These are phyloP conservation scores for Triplophysa bombifrons DNA, from an alignment of 2,797 vertebrate species.

Conservation along the genomic window DNA sequence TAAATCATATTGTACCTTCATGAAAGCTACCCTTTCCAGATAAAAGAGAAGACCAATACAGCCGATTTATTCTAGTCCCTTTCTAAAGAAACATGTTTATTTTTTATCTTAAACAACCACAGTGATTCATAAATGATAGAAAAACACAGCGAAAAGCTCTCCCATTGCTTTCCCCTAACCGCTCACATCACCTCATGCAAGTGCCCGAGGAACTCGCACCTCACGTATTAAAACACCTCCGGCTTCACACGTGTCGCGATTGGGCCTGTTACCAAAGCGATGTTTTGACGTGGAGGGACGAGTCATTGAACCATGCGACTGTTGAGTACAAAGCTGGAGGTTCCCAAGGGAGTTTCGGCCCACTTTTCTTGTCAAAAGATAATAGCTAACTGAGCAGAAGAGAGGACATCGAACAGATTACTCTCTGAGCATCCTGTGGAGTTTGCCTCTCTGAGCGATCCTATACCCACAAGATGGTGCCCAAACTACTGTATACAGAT, in stretches of 20 bases:
- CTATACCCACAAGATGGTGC: constrained; percentile 37
- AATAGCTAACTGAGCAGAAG: constrained; percentile 42
- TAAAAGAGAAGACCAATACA: background rate
- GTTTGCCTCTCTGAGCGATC: constrained; percentile 11
- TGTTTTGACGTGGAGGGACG: constrained; percentile 51
- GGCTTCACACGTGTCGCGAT: constrained; percentile 39
- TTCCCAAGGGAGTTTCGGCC: constrained; percentile 38
- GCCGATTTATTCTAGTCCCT: background rate
- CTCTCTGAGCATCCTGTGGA: background rate
- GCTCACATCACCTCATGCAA: constrained; percentile 31
- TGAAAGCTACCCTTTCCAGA: background rate
- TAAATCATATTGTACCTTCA: background rate
- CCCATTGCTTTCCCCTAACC: constrained; percentile 19
- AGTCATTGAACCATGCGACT: constrained; percentile 47
- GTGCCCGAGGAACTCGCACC: constrained; percentile 37
- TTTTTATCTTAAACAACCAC: constrained; percentile 6
- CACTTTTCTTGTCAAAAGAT: constrained; percentile 49
- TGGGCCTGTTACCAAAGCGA: constrained; percentile 43
- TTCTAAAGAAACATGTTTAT: background rate
- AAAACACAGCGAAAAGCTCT: constrained; percentile 11
- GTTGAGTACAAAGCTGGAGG: constrained; percentile 33
- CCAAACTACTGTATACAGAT: constrained; percentile 21
- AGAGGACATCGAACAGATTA: constrained; percentile 33
- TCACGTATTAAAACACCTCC: constrained; percentile 43
- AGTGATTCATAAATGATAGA: background rate